Evolutionary conservation across 2,888 invertebrate species (phyloP).

Genomic region (Anthophora plumipes): DNA sequence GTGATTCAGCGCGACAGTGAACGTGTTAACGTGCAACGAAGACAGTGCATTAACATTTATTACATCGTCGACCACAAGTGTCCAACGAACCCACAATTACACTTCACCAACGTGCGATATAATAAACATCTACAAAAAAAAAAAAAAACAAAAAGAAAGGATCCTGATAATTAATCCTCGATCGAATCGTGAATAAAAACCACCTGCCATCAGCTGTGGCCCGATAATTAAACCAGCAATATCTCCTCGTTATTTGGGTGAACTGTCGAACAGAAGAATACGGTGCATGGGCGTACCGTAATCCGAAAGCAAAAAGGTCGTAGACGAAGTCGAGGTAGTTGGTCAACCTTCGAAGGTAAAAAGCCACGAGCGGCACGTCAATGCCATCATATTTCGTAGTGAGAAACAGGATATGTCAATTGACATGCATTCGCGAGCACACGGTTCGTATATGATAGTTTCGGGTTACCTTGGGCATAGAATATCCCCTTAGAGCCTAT

Average conservation of each 20-base stretch:
- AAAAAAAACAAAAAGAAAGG: background rate
- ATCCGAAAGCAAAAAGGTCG: constrained; percentile 6
- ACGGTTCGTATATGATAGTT: constrained; percentile 49
- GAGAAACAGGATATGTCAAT: constrained; percentile 68
- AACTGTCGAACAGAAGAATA: background rate
- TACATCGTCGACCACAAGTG: too few relatives aligned
- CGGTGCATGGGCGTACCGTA: background rate
- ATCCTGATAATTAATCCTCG: background rate
- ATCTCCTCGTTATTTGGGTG: background rate
- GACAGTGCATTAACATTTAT: too few relatives aligned
- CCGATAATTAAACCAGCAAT: background rate
- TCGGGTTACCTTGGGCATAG: constrained; percentile 64
- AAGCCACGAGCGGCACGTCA: constrained; percentile 63
- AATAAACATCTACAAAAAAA: too few relatives aligned
- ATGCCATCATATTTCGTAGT: constrained; percentile 62
- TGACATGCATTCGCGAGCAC: constrained; percentile 37
- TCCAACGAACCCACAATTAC: too few relatives aligned
- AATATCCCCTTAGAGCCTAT: constrained; percentile 38
- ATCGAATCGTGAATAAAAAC: background rate
- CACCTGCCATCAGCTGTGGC: background rate
- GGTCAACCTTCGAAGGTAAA: constrained; percentile 61
- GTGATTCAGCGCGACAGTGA: too few relatives aligned
- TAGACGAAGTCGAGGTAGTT: constrained; percentile 29
- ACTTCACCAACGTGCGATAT: too few relatives aligned
- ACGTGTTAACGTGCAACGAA: too few relatives aligned